These are phyloP conservation scores for Mormyrus iriodes DNA, from an alignment of 2,113 vertebrate genomes.

Conservation along the genomic window DNA sequence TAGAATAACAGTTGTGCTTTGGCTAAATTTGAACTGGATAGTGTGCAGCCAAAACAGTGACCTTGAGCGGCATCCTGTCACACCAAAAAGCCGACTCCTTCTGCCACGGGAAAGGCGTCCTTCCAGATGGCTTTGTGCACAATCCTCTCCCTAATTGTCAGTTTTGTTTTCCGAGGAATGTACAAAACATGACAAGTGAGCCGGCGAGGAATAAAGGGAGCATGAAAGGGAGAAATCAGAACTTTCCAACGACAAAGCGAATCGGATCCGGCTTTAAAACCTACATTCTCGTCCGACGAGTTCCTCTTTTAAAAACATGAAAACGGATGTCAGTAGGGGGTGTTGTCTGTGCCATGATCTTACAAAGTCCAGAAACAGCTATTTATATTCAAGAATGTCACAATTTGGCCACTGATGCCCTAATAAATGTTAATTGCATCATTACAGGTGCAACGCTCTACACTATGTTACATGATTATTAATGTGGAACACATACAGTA, in stretches of 20 bases:
- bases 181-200: conserved; percentile 66
- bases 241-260: conserved; percentile 12
- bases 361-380: background rate
- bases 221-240: conserved; percentile 44
- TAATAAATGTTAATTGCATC: background rate
- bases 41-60: conserved; percentile 60
- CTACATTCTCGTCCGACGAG: background rate
- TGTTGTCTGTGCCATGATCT: background rate
- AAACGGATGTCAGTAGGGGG: background rate
- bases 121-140: conserved; percentile 73
- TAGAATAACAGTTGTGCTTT: conserved; percentile 19
- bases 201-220: conserved; percentile 65
- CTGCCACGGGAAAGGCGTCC: conserved; percentile 62
- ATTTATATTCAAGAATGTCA: background rate
- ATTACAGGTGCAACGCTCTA: background rate
- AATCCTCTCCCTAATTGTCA: conserved; percentile 73
- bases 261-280: background rate
- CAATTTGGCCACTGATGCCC: background rate
- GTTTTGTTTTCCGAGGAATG: conserved; percentile 69
- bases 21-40: conserved; percentile 55
- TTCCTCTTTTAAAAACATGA: background rate
- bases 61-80: conserved; percentile 70
- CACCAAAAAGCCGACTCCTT: conserved; percentile 60
- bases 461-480: background rate
- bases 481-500: background rate